Percentiles rank a stretch among this genome's conserved stretches.
Conservation (phyloP, 2,888 invertebrate genomes). For the Drepana falcataria region DNA sequence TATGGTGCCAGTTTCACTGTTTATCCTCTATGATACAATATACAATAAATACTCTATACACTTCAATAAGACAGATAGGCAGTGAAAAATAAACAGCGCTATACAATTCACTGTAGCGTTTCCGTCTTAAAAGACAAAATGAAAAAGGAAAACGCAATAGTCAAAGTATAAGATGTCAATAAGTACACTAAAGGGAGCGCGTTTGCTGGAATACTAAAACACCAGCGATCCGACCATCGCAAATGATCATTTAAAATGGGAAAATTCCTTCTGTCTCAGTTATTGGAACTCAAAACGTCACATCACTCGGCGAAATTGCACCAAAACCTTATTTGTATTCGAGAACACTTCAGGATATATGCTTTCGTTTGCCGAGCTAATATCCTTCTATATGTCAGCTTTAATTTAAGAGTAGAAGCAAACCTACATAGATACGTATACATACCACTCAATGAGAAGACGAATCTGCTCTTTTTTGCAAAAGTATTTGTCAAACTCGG, state of each 20-base stretch:
- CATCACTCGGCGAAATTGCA: conserved; percentile 63
- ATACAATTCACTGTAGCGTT: not conserved
- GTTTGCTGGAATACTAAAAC: conserved; percentile 21
- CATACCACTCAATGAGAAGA: no score
- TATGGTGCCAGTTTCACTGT: no score
- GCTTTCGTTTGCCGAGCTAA: conserved; percentile 41
- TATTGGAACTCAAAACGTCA: conserved; percentile 54
- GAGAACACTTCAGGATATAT: conserved; percentile 51
- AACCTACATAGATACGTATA: no score
- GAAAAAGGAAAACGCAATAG: not conserved
- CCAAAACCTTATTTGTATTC: conserved; percentile 63
- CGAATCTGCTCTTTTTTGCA: no score
- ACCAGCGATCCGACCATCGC: conserved; percentile 18
- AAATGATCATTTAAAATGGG: conserved; percentile 55
- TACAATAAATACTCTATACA: no score
- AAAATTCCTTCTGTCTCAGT: conserved; percentile 49
- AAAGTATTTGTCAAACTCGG: no score
- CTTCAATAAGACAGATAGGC: not conserved
- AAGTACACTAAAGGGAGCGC: not conserved
- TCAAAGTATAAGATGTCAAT: not conserved
- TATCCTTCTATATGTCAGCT: conserved; percentile 8
- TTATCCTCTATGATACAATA: no score
- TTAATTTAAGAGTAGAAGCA: not conserved
- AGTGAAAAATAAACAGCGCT: not conserved
- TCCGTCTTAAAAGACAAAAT: not conserved